Evolutionary conservation across 2,113 vertebrate species (phyloP).

Genomic region (Pomatostomus ruficeps): DNA sequence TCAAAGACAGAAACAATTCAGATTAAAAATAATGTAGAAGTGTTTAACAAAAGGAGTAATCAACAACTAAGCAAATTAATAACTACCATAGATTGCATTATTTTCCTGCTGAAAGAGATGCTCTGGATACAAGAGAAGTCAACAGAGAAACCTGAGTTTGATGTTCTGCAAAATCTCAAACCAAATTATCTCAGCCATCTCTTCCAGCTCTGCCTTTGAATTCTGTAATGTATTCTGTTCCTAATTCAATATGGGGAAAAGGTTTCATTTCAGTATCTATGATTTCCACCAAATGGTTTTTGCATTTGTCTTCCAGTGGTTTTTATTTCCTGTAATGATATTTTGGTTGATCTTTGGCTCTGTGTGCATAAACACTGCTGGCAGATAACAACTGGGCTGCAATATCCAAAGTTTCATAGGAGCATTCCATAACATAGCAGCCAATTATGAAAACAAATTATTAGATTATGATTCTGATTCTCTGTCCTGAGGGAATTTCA

Average conservation of each 20-base stretch:
- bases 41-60: not conserved
- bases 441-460: conserved; percentile 18
- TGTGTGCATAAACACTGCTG: not conserved
- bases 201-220: not conserved
- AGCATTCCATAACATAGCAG: not conserved
- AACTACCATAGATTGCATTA: not conserved
- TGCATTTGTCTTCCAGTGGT: not conserved
- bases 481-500: not conserved
- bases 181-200: not conserved
- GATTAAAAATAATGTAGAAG: not conserved
- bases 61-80: not conserved
- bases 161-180: not conserved
- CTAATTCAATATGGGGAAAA: not conserved
- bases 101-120: not conserved
- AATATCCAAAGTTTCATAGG: conserved; percentile 9
- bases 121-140: not conserved
- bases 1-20: not conserved
- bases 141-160: not conserved
- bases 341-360: conserved; percentile 24
- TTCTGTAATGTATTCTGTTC: not conserved
- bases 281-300: conserved; percentile 8
- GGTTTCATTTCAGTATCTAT: not conserved
- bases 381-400: not conserved
- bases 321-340: conserved; percentile 30
- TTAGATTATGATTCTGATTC: not conserved